Base-by-base conservation (phyloP, 2,113 vertebrate genomes). In the Centropus unirufus region DNA sequence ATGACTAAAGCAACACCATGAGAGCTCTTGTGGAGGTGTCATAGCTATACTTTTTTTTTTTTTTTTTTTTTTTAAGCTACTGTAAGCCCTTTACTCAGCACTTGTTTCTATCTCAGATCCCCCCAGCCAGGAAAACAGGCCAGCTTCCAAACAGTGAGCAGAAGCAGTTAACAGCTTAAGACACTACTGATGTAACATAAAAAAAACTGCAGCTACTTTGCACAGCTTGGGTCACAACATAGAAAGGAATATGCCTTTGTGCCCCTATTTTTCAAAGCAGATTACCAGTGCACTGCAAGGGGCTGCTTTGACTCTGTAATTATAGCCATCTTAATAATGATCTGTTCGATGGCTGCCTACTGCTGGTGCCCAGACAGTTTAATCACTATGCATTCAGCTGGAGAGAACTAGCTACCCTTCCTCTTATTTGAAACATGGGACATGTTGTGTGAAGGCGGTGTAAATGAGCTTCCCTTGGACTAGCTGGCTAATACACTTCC, bases 211-310 rank as follows among this genome's bases (percentile, higher is more conserved):
- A 73, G 83, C 52, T 89, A 91, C 95, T 94, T 97, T 82, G 55
- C 82, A 97, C 93, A 96, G 92, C 97, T 97, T 93, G 97, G 96
- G 87, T 75, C 54, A 90, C 96, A 82, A 95, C 94, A 96, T 96
- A 93, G 96, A 97, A 95, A 98, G 96, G 96, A 97, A 96, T 97
- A 97, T 93, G 93, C 94, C 95, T 97, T 90, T 84, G 95, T 97
- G 97, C 96, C 96, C 96, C 92, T 89, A 90, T 95, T 98, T 97
- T 94, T 98, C 83, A 97, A 97, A 98, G 98, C 97, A 97, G 98
- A 98, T 98, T 98, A 98, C 97, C 97, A 97, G 72, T 55, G 81
- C 19, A 3, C 81, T 83, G 66, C 64, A 81, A 93, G 84, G 61
- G 62, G 40, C 74, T 95, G 79, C 69, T 87, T 69, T 17, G 84